Evolutionary conservation across 2,797 vertebrate genomes (phyloP).

Genomic region (Enteromius argenteus): DNA sequence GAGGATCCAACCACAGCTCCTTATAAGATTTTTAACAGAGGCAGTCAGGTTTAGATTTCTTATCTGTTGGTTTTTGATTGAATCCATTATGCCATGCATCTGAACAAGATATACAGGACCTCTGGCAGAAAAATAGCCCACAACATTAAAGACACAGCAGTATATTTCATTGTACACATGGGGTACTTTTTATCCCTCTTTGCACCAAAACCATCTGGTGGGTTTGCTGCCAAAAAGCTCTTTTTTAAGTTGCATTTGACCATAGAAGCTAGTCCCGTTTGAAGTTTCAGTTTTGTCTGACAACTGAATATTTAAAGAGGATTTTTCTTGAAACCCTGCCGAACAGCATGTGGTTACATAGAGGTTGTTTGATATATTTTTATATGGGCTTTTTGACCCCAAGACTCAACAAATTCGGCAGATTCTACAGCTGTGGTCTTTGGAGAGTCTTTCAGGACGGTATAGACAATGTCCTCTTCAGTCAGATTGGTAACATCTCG

Average conservation of each 20-base stretch:
- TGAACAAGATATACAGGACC: neutral
- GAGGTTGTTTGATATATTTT: neutral
- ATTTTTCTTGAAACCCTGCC: neutral
- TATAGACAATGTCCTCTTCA: neutral
- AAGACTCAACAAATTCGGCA: too few relatives aligned
- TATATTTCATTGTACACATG: neutral
- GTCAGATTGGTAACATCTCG: neutral
- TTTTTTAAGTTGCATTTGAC: neutral
- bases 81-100: neutral
- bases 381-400: neutral
- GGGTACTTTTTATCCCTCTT: too few relatives aligned
- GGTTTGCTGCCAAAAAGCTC: neutral
- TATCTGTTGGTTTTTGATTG: neutral
- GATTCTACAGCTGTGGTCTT: neutral
- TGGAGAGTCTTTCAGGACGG: neutral
- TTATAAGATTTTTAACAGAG: neutral
- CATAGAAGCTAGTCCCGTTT: neutral
- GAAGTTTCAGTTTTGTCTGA: neutral
- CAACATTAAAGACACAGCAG: neutral
- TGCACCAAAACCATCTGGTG: neutral
- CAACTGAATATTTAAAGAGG: neutral
- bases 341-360: neutral
- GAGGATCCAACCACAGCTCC: neutral
- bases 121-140: neutral
- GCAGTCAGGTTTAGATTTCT: neutral